Percentiles rank a stretch among this genome's conserved stretches.
Conservation (phyloP, 2,797 vertebrate genomes). For the Sebastes reedi region DNA sequence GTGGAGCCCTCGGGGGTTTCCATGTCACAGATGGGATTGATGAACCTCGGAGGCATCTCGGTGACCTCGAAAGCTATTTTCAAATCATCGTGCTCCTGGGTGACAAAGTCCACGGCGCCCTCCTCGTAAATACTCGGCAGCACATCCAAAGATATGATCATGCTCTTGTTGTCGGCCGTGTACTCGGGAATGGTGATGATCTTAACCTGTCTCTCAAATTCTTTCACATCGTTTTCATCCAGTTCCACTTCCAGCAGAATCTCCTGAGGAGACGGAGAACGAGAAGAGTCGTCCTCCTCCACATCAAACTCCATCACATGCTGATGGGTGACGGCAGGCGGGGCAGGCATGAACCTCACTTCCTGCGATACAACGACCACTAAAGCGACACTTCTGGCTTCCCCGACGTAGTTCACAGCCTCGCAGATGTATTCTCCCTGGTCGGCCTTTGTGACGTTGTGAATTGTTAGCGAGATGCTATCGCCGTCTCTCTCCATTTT, state of each 20-base stretch:
- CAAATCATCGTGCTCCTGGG: constrained; percentile 86
- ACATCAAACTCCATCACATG: constrained; percentile 98
- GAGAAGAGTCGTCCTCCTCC: constrained; percentile 88
- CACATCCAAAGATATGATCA: constrained; percentile 97
- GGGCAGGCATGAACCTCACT: constrained; percentile 85
- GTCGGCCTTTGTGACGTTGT: constrained; percentile 84
- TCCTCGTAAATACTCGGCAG: constrained; percentile 91
- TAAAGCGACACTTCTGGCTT: constrained; percentile 91
- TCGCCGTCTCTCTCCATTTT: constrained; percentile 88
- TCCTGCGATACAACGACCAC: constrained; percentile 90
- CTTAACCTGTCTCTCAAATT: constrained; percentile 98
- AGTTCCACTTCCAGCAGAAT: constrained; percentile 97
- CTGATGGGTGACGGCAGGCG: constrained; percentile 93
- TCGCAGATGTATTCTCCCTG: constrained; percentile 95
- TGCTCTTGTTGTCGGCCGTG: constrained; percentile 94
- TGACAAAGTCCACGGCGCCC: constrained; percentile 81
- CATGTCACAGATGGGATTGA: constrained; percentile 90
- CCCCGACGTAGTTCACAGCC: constrained; percentile 93
- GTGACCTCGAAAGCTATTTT: constrained; percentile 96
- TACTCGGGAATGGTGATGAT: constrained; percentile 97
- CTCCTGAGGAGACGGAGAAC: constrained; percentile 97
- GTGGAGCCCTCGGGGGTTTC: constrained; percentile 86
- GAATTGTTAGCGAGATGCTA: constrained; percentile 86
- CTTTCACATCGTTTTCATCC: constrained; percentile 95
- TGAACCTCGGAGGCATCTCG: constrained; percentile 96